A percentile compares a stretch with the other conserved stretches of the same genome.
Conservation (phyloP, 2,888 invertebrate species). For the Xylota segnis region DNA sequence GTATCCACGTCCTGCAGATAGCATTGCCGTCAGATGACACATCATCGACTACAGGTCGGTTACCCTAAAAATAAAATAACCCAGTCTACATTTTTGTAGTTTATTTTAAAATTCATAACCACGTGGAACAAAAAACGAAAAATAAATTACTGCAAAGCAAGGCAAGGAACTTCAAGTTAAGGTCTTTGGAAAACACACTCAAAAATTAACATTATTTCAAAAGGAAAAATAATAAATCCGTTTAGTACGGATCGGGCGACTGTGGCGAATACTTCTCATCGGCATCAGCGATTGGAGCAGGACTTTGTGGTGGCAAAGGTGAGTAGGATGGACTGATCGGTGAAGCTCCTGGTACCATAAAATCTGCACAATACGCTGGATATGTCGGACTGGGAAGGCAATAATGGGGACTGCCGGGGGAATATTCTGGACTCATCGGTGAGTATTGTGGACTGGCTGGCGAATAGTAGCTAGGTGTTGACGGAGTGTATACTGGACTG, state of each 20-base stretch:
- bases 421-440: conserved; percentile 90
- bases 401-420: conserved; percentile 90
- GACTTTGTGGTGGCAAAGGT: neutral
- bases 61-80: too few relatives aligned
- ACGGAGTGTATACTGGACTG: conserved; percentile 84
- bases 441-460: conserved; percentile 89
- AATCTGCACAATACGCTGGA: conserved; percentile 85
- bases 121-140: neutral
- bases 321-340: conserved; percentile 90
- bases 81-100: neutral
- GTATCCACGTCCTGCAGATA: too few relatives aligned
- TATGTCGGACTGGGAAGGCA: conserved; percentile 90
- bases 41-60: too few relatives aligned
- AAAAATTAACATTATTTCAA: neutral
- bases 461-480: conserved; percentile 79
- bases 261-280: conserved; percentile 40
- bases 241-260: conserved; percentile 26
- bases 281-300: neutral
- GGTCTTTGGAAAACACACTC: neutral
- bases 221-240: neutral
- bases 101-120: neutral
- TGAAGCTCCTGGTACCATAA: conserved; percentile 90
- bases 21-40: too few relatives aligned
- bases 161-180: neutral
- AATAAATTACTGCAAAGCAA: neutral